Evolutionary conservation across 2,888 invertebrate species (phyloP), one percentile per base, ranked within the genome.

Genomic region (Diaperis boleti): DNA sequence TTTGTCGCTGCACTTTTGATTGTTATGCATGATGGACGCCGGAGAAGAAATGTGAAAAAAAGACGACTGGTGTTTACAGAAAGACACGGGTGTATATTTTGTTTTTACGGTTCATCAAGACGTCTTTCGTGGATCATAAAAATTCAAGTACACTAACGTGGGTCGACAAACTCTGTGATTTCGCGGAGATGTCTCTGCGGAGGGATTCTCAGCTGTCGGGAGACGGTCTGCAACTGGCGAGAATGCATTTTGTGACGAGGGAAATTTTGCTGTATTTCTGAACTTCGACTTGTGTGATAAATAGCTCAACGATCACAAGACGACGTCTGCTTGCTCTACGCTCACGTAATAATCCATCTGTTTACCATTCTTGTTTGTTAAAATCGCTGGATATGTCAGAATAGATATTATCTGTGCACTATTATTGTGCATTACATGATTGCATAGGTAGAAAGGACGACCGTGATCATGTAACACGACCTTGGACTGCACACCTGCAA

Each of bases 401-500:
- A n/a, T 26, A 18, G 15, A 37, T 20, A n/a, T 52, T 22, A 57
- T 47, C 20, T 50, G 18, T 42, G 35, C 45, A 29, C n/a, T n/a
- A n/a, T 33, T 13, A 6, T 37, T 18, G 37, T 39, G 31, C 33
- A 47, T 20, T 17, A 56, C 10, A n/a, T 26, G 6, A 33, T 33
- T 33, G 33, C 33, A 14, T 29, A 45, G 17, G 44, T 31, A 55
- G 62, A 62, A 62, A 62, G 62, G 62, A 62, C 42, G 56, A 49
- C 56, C 56, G 33, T 56, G 62, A 55, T 62, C 62, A 50, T 49
- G 50, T 57, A 62, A 57, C 60, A 33, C 45, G 35, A 29, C 47
- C 62, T 54, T 62, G 54, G 18, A 56, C 17, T 41, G 56, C 18
- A 62, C 62, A 62, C 62, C 62, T 62, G 62, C 62, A 62, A 17